A percentile compares a stretch with the other conserved stretches of the same genome.
Evolutionary conservation across 2,113 vertebrate genomes (phyloP).

Genomic region (Agelaius tricolor): DNA sequence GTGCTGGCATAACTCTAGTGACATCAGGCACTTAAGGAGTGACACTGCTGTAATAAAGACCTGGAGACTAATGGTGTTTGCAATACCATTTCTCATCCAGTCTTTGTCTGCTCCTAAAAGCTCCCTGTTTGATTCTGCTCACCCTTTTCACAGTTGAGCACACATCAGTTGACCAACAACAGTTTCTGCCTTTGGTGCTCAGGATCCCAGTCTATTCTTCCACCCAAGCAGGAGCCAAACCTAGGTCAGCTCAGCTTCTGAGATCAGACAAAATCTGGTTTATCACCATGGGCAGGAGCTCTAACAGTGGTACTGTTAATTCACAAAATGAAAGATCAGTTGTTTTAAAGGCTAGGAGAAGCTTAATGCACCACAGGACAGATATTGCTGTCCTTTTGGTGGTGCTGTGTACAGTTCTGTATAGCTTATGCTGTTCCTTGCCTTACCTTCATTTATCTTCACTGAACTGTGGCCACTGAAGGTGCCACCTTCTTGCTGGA

Average conservation of each 20-base stretch:
- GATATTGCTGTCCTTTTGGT: not conserved
- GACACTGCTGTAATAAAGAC: not conserved
- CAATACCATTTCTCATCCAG: not conserved
- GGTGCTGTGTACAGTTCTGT: not conserved
- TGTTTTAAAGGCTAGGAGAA: not conserved
- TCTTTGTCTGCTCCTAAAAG: not conserved
- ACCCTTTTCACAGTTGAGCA: not conserved
- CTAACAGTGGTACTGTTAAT: not conserved
- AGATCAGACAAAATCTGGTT: not conserved
- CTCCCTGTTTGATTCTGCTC: not conserved
- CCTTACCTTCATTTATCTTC: not conserved
- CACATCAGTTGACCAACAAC: not conserved
- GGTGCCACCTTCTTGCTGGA: not conserved
- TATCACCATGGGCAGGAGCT: not conserved
- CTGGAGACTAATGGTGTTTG: not conserved
- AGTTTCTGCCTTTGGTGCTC: not conserved
- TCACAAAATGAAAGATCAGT: not conserved
- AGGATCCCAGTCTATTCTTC: not conserved
- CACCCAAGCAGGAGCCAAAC: not conserved
- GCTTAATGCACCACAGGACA: not conserved
- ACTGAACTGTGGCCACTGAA: not conserved
- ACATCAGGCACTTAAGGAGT: not conserved
- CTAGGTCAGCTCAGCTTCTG: rapidly evolving
- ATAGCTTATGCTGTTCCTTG: not conserved
- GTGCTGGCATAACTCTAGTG: not conserved